Base-by-base conservation (phyloP, 2,888 invertebrate genomes). In the Drosophila picticornis region DNA sequence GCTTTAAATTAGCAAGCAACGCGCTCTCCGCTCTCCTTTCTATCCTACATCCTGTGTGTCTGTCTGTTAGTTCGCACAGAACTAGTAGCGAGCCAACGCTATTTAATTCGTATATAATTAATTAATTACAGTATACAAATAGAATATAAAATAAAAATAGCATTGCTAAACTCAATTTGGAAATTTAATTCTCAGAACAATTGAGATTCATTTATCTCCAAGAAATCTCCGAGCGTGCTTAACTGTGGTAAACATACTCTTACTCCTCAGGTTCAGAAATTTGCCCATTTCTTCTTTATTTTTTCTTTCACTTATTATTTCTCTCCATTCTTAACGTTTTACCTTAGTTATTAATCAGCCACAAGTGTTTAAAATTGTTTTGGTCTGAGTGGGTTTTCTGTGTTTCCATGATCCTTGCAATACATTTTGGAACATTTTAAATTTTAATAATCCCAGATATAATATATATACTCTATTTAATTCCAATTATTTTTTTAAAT, bases 1-100 rank as follows among this genome's bases (percentile, higher is more conserved):
- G 69, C 62, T 60, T 71, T 29, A 72, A 81, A 79, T 79, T 82
- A 56, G 62, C 58, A 66, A 63, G 72, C 64, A 80, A 68, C 57
- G 63, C 31, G 46, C 9, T 46, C 7, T 16, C 46, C 46, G 6
- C 10, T 38, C 7, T 29, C 5, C 7, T 29, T 4, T 13, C 32
- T 27, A 10, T 43, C 29, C 48, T 46, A 27, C 4, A n/a, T 27
- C 36, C 32, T n/a, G 1, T 9, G 29, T 2, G 16, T 13, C 31
- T n/a, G n/a, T n/a, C n/a, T n/a, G n/a, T n/a, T n/a, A n/a, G n/a
- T n/a, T n/a, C n/a, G n/a, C n/a, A n/a, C n/a, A n/a, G n/a, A n/a
- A n/a, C n/a, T n/a, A n/a, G n/a, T n/a, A n/a, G n/a, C n/a, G n/a
- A n/a, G n/a, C n/a, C n/a, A 22, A 22, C 22, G 2, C 43, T 22